These are phyloP conservation scores for Aplysia californica DNA, from an alignment of 1,140 invertebrate species.

Conservation along the genomic window DNA sequence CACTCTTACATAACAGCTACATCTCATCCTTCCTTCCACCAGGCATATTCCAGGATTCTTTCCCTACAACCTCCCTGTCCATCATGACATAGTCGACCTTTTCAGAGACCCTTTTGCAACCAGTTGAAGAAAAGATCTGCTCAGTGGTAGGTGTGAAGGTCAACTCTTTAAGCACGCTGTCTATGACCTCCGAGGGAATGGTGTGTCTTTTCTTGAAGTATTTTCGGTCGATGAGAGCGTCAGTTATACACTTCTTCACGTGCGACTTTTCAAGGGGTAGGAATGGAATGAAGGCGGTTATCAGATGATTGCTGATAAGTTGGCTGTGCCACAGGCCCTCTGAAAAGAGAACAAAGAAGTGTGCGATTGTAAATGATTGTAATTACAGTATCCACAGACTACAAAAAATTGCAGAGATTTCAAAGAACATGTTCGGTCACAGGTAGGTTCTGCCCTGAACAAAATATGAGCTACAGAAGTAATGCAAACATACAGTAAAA, in stretches of 20 bases:
- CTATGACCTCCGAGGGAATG: constrained; percentile 31
- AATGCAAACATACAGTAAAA: not conserved
- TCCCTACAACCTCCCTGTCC: constrained; percentile 1
- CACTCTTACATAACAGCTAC: not conserved
- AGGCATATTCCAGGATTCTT: not conserved
- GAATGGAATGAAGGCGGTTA: constrained; percentile 95
- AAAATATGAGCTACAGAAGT: not conserved
- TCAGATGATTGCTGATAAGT: constrained; percentile 83
- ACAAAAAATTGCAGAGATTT: not conserved
- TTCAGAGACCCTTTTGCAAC: constrained; percentile 52
- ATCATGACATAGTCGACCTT: constrained; percentile 45
- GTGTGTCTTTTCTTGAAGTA: constrained; percentile 24
- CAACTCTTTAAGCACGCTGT: constrained; percentile 41
- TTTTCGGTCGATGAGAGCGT: constrained; percentile 58
- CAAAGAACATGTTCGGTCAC: not conserved
- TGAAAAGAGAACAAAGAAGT: constrained; percentile 17
- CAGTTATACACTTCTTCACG: constrained; percentile 77
- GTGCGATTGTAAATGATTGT: too few species aligned
- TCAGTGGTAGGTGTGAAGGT: constrained; percentile 35
- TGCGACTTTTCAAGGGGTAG: constrained; percentile 89
- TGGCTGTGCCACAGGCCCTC: constrained; percentile 65
- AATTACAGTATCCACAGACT: too few species aligned
- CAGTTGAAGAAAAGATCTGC: constrained; percentile 42
- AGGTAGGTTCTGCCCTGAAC: not conserved
- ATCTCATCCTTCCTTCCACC: not conserved